phyloP scores from a whole-genome alignment of 1,140 invertebrate genomes.

The Ceratitis capitata region DNA sequence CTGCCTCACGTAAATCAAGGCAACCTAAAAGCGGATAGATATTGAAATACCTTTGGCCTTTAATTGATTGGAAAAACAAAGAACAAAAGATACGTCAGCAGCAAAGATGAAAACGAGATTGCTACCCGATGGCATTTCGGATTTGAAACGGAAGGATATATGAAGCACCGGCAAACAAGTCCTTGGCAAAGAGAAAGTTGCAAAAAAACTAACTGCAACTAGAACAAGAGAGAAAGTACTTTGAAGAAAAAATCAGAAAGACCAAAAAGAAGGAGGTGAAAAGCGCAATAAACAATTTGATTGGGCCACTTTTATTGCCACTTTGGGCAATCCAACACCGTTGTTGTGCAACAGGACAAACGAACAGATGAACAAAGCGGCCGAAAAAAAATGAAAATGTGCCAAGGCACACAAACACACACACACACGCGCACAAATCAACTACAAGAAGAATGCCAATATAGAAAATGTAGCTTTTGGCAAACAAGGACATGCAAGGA shows the following conservation, averaged over 20 bases:
- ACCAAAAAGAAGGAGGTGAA: neutral
- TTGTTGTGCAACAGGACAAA: too few species aligned
- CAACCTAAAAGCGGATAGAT: neutral
- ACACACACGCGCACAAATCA: neutral
- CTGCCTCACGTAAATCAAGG: neutral
- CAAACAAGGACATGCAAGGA: constrained; percentile 29
- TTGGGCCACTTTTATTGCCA: constrained; percentile 34
- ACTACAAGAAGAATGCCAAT: constrained; percentile 35
- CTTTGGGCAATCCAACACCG: constrained; percentile 34
- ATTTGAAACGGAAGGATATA: constrained; percentile 29
- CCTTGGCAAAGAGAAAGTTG: neutral
- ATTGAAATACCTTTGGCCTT: constrained; percentile 1
- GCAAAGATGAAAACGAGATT: constrained; percentile 4
- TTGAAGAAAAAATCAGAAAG: too few species aligned
- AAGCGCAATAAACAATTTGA: constrained; percentile 37
- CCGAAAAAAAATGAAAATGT: neutral
- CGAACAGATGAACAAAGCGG: neutral
- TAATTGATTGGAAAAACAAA: constrained; percentile 35
- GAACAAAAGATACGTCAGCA: too few species aligned
- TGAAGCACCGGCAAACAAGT: neutral
- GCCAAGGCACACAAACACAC: constrained; percentile 24
- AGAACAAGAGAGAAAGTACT: neutral
- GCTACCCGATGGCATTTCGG: constrained; percentile 12
- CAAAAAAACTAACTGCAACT: neutral
- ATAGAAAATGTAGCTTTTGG: constrained; percentile 31